Base-by-base conservation (phyloP, 2,113 vertebrate species). In the Centropristis striata region DNA sequence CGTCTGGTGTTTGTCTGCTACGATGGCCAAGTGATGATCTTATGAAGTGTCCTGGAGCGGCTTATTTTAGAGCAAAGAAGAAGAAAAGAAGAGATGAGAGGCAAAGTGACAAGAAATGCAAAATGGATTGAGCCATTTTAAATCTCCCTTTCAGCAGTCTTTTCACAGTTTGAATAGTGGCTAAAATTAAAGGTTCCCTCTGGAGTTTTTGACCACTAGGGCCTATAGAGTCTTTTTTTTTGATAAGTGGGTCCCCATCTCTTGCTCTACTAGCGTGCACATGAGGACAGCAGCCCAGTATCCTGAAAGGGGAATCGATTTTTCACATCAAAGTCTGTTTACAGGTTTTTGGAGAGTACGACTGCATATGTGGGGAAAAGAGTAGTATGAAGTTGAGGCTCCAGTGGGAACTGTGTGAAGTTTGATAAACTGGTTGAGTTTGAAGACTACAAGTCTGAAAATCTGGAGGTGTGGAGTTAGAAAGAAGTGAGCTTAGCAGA, bases 321-420 rank as follows among this genome's bases (percentile, higher is more conserved):
- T 66, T 36, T 54, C 42, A 80, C 79, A 78, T 82, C 53, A 78
- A 78, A 74, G 59, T 86, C 27, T 78, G 28, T 78, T 71, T 63
- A 65, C 64, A 70, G 49, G 74, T 59, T 32, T 25, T 82, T 18
- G 37, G 21, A 21, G 53, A 67, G 63, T 4, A 18, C 13, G 27
- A 50, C 58, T 57, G 3, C 57, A 59, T 41, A 28, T 53, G 18
- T 60, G 36, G 5, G n/a, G 5, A 58, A 50, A 51, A n/a, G n/a
- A 58, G 55, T 54, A 53, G 49, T 46, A 32, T 25, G 5, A 53
- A 53, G 18, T 25, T 11, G 9, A 36, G 69, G 75, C 65, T 80
- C 71, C 71, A 39, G 50, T 27, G 32, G 71, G 46, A 75, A 46
- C 64, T 8, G 25, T n/a, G 70, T 42, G 39, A 67, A 67, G 54